Base-by-base conservation (phyloP, 2,113 vertebrate species). In the Sceloporus tristichus region DNA sequence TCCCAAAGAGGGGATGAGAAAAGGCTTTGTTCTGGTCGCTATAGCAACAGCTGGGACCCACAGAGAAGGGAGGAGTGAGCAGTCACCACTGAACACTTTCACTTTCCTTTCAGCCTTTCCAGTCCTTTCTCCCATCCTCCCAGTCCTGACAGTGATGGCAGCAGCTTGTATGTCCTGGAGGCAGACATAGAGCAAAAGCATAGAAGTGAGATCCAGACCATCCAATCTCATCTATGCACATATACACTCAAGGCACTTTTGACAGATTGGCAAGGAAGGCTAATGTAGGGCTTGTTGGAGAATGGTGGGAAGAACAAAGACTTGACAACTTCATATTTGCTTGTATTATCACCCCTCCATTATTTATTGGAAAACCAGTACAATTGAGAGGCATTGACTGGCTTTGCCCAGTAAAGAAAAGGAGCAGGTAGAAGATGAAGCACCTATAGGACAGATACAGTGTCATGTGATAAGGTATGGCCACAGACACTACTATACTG, bases 21-120 rank as follows among this genome's bases (percentile, higher is more conserved):
- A 93, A 97, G 97, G 97, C 98, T 98, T 98, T 98, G 98, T 98
- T 97, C 96, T 90, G 96, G 97, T 98, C 95, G 91, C 97, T 97
- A 98, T 98, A 97, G 97, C 96, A 97, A 98, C 97, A 71, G 94
- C 95, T 93, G 94, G 97, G 97, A 96, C 96, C 9, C 95, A 96
- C 87, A 87, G 94, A 89, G 85, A 82, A 94, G 91, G 89, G 82
- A 88, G 94, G 90, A 91, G 91, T 87, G 85, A 87, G 94, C 91
- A 88, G 59, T 78, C 90, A 82, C 91, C 91, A 90, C 76, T 13
- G 65, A 73, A 59, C 91, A 95, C 95, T 95, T 96, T 96, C 96
- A 93, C 95, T 96, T 97, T 96, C 95, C 92, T 91, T 95, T 94
- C 94, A 93, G 88, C 92, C 87, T 90, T 90, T 74, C 89, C 86